Conservation (phyloP, 2,113 vertebrate species). For the Aythya baeri region DNA sequence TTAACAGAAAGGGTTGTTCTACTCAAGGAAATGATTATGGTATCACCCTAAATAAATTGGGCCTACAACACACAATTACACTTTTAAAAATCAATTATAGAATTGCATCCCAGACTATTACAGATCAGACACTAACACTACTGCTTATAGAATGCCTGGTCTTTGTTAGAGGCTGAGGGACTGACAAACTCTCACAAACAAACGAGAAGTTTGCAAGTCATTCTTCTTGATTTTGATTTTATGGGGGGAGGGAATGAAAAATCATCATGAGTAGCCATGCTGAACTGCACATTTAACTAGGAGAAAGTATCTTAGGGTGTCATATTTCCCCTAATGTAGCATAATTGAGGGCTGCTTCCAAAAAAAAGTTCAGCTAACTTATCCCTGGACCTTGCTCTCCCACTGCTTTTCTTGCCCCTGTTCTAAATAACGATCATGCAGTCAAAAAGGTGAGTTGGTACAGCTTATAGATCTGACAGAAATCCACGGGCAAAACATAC, state of each 20-base stretch:
- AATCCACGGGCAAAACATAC: neutral
- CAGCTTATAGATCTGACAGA: neutral
- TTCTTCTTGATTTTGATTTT: neutral
- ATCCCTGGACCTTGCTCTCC: neutral
- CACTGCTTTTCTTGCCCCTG: neutral
- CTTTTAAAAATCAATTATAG: neutral
- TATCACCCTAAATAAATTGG: neutral
- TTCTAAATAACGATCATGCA: neutral
- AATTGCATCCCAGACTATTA: neutral
- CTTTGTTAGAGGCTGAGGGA: neutral
- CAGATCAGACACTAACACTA: neutral
- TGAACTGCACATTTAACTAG: neutral
- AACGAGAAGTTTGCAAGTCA: neutral
- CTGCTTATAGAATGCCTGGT: neutral
- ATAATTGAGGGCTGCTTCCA: neutral
- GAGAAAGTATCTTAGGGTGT: neutral
- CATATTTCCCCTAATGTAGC: rapidly evolving
- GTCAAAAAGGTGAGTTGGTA: neutral
- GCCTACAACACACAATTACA: neutral
- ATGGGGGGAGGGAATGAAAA: neutral
- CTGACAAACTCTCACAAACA: neutral
- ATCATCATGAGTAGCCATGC: neutral
- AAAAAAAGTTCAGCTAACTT: neutral
- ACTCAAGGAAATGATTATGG: neutral
- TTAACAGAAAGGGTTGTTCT: neutral